Evolutionary conservation across 2,797 vertebrate genomes (phyloP).

Genomic region (Rhinophrynus dorsalis): DNA sequence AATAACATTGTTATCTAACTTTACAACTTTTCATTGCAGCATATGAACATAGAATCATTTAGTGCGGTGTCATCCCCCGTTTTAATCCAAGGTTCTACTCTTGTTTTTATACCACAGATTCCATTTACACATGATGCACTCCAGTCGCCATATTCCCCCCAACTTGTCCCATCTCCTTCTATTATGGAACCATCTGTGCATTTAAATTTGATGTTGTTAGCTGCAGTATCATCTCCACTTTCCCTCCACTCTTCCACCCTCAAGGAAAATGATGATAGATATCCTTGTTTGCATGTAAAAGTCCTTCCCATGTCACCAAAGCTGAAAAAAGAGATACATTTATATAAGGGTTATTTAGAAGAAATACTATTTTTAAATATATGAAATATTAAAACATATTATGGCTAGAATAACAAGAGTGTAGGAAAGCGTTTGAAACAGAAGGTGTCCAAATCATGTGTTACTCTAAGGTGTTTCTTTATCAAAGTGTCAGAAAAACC

Average conservation of each 20-base stretch:
- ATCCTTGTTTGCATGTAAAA: constrained; percentile 63
- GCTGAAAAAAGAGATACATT: constrained; percentile 45
- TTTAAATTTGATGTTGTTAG: constrained; percentile 70
- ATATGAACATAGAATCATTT: constrained; percentile 70
- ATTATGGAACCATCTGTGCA: constrained; percentile 64
- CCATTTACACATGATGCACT: constrained; percentile 60
- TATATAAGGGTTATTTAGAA: too few relatives aligned
- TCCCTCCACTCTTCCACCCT: constrained; percentile 64
- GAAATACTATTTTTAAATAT: too few relatives aligned
- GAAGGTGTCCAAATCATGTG: too few relatives aligned
- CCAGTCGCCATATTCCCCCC: constrained; percentile 63
- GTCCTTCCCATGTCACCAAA: constrained; percentile 68
- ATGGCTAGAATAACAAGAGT: too few relatives aligned
- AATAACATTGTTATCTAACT: too few relatives aligned
- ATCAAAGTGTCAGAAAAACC: too few relatives aligned
- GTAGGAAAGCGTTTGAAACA: too few relatives aligned
- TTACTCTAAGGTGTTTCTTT: too few relatives aligned
- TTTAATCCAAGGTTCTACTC: constrained; percentile 61
- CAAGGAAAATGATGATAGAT: constrained; percentile 67
- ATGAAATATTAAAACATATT: too few relatives aligned
- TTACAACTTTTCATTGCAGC: constrained; percentile 57
- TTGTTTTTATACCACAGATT: constrained; percentile 68
- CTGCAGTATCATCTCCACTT: constrained; percentile 63
- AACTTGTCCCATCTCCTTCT: constrained; percentile 53
- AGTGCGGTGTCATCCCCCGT: constrained; percentile 60